Base-by-base conservation (phyloP, 2,797 vertebrate genomes). In the Chromobotia macracanthus region DNA sequence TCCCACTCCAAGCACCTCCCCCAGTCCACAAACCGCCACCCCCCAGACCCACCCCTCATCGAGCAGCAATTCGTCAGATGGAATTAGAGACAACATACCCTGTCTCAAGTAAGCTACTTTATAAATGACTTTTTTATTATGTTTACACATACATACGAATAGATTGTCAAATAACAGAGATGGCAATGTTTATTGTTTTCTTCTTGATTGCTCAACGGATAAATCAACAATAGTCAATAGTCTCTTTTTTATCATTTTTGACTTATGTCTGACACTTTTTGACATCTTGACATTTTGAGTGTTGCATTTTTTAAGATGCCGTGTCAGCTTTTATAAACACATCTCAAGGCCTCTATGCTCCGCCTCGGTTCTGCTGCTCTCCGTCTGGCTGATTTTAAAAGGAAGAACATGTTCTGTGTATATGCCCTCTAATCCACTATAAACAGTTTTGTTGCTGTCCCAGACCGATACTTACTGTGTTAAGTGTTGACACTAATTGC, bases 21-120 rank as follows among this genome's bases (percentile, higher is more conserved):
- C 94, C 63, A 95, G 91, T 87, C 94, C 96, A 83, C 97, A 97
- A 71, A 95, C 95, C 16, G 86, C 94, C 23, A 93, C 90, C 73
- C 94, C 95, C 11, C 96, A 97, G 84, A 95, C 96, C 75, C 97
- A 97, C 80, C 96, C 97, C 12, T 98, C 97, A 80, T 97, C 95
- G 87, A 97, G 96, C 85, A 99, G 97, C 91, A 98, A 95, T 91
- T 98, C 97, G 55, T 98, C 97, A 12, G 97, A 99, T 51, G 96
- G 96, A 21, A 92, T 95, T 85, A 93, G 95, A 63, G 96, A 97
- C 92, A 98, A 96, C 85, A 93, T 97, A n/a, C 96, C 97, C 75
- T 98, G 96, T 89, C 95, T 99, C 86, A 99, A 96, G 97, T 99
- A 94, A 80, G 87, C 23, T 19, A 23, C 50, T 51, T 64, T 72